Evolutionary conservation across 2,113 vertebrate genomes (phyloP), one percentile per base, ranked within the genome.

Genomic region (Athene cunicularia): DNA sequence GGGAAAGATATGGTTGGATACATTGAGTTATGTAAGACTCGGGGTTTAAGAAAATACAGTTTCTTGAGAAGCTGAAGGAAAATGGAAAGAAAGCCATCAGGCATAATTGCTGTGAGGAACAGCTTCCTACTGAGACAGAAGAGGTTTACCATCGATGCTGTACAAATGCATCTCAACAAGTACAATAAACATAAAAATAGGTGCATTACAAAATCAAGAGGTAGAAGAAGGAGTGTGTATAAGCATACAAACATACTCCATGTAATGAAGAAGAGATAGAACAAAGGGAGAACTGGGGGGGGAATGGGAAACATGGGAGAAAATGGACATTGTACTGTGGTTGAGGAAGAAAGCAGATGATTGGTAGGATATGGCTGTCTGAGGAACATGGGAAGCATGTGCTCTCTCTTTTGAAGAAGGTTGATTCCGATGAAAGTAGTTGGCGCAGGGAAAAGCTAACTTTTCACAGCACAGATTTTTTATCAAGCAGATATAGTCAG

Each of bases 51-150:
- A 94, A 98, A 98, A 98, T 70, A 95, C 72, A 95, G 91, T 98
- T 98, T 98, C 93, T 98, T 98, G 96, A 98, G 95, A 95, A 98
- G 88, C 91, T 93, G 95, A 96, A 94, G 95, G 94, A 93, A 98
- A 98, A 98, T 96, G 91, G 97, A 97, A 97, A 98, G 96, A 72
- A 96, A 98, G 91, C 81, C 97, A 98, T 97, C 95, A 66, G 95
- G 95, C 67, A 91, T 97, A 98, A 98, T 93, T 98, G 96, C 96
- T 64, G 84, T 95, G 95, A 97, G 97, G 95, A 97, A 67, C 95
- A 91, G 96, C 86, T 96, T 98, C 97, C 98, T 88, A 97, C 97
- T 98, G 97, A 96, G 97, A 94, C 63, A 93, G 92, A 94, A 97
- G 92, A 96, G 90, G 94, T 98, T 98, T 94, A 94, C 93, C 94